Evolutionary conservation across 2,888 invertebrate species (phyloP), one percentile per base, ranked within the genome.

Genomic region (Clunio marinus): DNA sequence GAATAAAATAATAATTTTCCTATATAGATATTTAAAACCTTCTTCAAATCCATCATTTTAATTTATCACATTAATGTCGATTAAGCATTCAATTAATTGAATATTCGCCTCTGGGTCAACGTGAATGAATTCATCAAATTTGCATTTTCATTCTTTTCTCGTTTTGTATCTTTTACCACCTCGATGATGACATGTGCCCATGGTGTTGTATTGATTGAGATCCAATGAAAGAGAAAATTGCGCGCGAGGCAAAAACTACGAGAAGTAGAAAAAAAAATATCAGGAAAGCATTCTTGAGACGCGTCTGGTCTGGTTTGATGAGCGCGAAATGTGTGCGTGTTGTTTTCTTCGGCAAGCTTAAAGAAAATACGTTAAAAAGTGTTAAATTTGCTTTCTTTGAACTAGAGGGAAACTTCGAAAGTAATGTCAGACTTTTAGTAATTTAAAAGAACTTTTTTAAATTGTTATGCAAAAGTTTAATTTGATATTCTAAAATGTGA

Each of bases 211-310:
- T 55, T 57, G 57, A 57, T 57, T 57, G 27, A n/a, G n/a, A 57
- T 25, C 28, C 25, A 57, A 17, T 57, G 57, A 57, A 57, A 57
- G 57, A 57, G 57, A 57, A 57, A 57, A 57, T 57, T 57, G 25
- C 27, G n/a, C n/a, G 20, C 5, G 20, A 2, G 24, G 51, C 2
- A n/a, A 41, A 41, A 41, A n/a, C n/a, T n/a, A n/a, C n/a, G n/a
- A n/a, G n/a, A 41, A n/a, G 8, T 32, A 32, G 10, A 10, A 41
- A 41, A 51, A 51, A 57, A 57, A 20, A n/a, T 13, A 10, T 27
- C 57, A 22, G 41, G 60, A 28, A 59, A 59, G 15, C 28, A 59
- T 60, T 60, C 41, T 35, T 17, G 60, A 35, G 60, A 60, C 60
- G n/a, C n/a, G 60, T 60, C 60, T 60, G 60, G 22, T 41, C 41